Percentiles rank a stretch among this genome's conserved stretches.
phyloP scores from a whole-genome alignment of 2,797 vertebrate species.

The Betta splendens region DNA sequence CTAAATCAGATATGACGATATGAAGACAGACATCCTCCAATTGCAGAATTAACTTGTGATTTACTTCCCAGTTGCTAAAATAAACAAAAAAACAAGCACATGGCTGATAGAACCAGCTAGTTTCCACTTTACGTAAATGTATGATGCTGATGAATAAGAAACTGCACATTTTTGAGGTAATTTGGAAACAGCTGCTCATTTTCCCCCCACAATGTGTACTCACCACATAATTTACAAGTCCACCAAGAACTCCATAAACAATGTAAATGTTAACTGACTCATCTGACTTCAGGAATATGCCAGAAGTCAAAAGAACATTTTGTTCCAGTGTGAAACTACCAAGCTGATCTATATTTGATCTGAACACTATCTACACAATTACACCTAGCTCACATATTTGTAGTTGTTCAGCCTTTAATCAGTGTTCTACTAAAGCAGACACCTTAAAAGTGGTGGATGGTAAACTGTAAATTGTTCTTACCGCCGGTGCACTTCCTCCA shows the following conservation, averaged over 20 bases:
- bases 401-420: not conserved
- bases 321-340: too few species aligned
- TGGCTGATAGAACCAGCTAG: not conserved
- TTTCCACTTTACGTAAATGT: not conserved
- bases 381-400: not conserved
- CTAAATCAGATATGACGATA: not conserved
- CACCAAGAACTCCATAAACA: too few species aligned
- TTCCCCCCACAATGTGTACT: too few species aligned
- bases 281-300: too few species aligned
- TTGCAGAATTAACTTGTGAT: not conserved
- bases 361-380: not conserved
- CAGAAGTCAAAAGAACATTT: too few species aligned
- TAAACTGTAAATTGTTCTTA: slow-evolving; percentile 73
- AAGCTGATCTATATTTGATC: too few species aligned
- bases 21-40: not conserved
- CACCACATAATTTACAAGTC: too few species aligned
- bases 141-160: too few species aligned
- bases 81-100: not conserved
- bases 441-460: not conserved
- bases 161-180: too few species aligned
- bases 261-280: too few species aligned
- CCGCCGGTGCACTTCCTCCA: slow-evolving; percentile 83
- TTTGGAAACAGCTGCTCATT: too few species aligned
- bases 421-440: slow-evolving; percentile 2
- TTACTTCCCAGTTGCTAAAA: not conserved